These are phyloP conservation scores for Agonopterix arenella DNA, from an alignment of 2,888 invertebrate genomes.

Conservation along the genomic window DNA sequence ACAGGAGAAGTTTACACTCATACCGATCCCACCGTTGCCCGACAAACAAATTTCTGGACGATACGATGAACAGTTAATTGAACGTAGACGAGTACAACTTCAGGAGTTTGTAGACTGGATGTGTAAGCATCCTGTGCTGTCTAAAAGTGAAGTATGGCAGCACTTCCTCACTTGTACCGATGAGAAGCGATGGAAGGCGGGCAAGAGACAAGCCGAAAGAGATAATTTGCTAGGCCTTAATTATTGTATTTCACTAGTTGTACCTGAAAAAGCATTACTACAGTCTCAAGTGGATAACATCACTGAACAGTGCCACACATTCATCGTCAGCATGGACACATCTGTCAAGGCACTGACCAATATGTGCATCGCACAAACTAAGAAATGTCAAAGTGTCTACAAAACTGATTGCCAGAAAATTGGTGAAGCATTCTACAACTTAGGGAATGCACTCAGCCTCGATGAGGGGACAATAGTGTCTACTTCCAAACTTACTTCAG, in stretches of 20 bases:
- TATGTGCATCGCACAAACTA: constrained; percentile 89
- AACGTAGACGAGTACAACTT: constrained; percentile 93
- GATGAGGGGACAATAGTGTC: constrained; percentile 82
- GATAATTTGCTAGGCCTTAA: constrained; percentile 93
- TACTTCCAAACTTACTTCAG: constrained; percentile 84
- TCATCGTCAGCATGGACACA: constrained; percentile 90
- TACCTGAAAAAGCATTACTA: constrained; percentile 87
- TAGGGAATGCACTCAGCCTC: constrained; percentile 89
- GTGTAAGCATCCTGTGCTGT: constrained; percentile 96
- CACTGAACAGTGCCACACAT: constrained; percentile 89
- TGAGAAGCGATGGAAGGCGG: constrained; percentile 98
- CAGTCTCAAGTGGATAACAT: constrained; percentile 87
- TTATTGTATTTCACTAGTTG: constrained; percentile 92
- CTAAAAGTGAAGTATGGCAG: constrained; percentile 94
- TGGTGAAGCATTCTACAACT: constrained; percentile 89
- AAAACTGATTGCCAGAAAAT: constrained; percentile 94
- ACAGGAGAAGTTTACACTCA: constrained; percentile 94
- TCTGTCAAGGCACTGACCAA: constrained; percentile 89
- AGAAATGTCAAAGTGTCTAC: constrained; percentile 89
- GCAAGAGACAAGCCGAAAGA: constrained; percentile 96
- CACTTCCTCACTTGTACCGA: constrained; percentile 98
- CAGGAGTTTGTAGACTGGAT: constrained; percentile 98
- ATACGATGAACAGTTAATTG: constrained; percentile 98
- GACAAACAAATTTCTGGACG: constrained; percentile 98
- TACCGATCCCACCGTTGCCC: constrained; percentile 97